Conservation (phyloP, 1,140 invertebrate genomes). For the Globodera rostochiensis region DNA sequence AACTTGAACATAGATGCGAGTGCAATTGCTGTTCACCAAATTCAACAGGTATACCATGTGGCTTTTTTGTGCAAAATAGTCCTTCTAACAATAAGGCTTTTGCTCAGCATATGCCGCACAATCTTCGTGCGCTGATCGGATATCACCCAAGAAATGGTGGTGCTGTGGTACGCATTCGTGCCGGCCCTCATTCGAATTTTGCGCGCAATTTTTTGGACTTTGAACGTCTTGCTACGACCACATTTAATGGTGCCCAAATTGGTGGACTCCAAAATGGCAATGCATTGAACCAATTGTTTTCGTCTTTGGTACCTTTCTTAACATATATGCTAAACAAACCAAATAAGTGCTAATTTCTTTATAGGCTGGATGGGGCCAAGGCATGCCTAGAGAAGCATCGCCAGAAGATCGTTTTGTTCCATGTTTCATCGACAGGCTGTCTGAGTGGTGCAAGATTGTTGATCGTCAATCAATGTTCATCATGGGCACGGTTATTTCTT, state of each 20-base stretch:
- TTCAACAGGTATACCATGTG: conserved; percentile 15
- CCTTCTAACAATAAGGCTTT: neutral
- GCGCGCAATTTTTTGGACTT: neutral
- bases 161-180: conserved; percentile 22
- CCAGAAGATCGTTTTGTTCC: conserved; percentile 35
- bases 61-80: neutral
- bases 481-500: conserved; percentile 40
- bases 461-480: conserved; percentile 48
- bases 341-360: neutral
- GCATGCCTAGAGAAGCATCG: neutral
- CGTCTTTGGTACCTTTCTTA: neutral
- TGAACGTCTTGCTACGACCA: neutral
- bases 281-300: conserved; percentile 14
- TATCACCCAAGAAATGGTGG: conserved; percentile 5
- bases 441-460: conserved; percentile 41
- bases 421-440: conserved; percentile 46
- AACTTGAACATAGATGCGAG: conserved; percentile 6
- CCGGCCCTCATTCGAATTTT: neutral
- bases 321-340: neutral
- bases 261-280: conserved; percentile 5
- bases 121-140: conserved; percentile 9
- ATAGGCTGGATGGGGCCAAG: neutral
- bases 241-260: neutral
- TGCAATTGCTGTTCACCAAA: conserved; percentile 11
- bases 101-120: conserved; percentile 7